Conservation (phyloP, 2,113 vertebrate genomes). For the Xyrauchen texanus region DNA sequence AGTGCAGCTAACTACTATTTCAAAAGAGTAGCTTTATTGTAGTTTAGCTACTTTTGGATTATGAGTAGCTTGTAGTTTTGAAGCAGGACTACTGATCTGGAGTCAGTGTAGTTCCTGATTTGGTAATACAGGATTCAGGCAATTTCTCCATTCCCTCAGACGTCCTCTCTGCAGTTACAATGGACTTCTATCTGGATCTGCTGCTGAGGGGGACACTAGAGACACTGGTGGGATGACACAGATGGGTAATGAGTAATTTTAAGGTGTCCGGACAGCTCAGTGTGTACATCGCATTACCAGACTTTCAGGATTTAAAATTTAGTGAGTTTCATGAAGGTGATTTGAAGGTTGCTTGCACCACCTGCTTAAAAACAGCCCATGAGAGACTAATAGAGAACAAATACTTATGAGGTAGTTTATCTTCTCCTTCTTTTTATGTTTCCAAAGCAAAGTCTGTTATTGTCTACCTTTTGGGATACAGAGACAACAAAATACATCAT, state of each 20-base stretch:
- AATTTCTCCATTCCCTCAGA: constrained; percentile 12
- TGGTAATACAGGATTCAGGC: constrained; percentile 13
- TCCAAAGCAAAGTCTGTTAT: not conserved
- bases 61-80: no score
- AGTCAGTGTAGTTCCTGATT: constrained; percentile 1
- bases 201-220: constrained; percentile 17
- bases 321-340: constrained; percentile 13
- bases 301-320: constrained; percentile 38
- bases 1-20: no score
- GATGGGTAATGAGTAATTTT: constrained; percentile 36
- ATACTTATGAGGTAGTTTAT: not conserved
- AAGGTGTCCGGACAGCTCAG: constrained; percentile 35
- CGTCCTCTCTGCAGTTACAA: constrained; percentile 10
- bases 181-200: constrained; percentile 5
- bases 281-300: not conserved
- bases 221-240: constrained; percentile 23
- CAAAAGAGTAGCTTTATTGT: no score
- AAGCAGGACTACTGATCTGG: constrained; percentile 7
- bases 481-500: not conserved
- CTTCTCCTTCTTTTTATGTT: not conserved
- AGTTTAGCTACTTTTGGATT: no score
- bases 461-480: not conserved
- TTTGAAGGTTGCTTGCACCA: constrained; percentile 14
- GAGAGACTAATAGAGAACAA: not conserved
- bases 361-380: constrained; percentile 15